Base-by-base conservation (phyloP, 2,888 invertebrate species). In the Amphipoea lucens region DNA sequence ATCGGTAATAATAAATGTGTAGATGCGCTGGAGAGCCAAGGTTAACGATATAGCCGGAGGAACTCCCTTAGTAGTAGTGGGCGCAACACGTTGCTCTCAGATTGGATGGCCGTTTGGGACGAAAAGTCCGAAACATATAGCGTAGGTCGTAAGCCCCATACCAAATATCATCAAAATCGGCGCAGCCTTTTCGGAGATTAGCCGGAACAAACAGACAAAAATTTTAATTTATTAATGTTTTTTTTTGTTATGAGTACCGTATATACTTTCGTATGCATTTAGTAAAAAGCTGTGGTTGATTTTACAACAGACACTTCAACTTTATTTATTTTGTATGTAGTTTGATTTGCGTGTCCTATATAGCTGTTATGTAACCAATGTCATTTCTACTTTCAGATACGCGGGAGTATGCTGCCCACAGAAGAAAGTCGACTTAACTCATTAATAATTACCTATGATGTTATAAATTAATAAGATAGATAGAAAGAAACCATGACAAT, bases 381-480 rank as follows among this genome's bases (percentile, higher is more conserved):
- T 48, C 40, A 71, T 71, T 77, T 77, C 48, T 5, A 57, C 7
- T 86, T 94, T 67, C 94, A 97, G 97, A 73, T 96, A 93, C 73
- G 97, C 97, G 17, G 97, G 97, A 57, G 94, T 97, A 23, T 97
- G 97, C 92, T 97, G 97, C 90, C 93, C 94, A 68, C 90, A 86
- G 89, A 70, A 76, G 20, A 87, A 88, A 70, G 81, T 89, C 72
- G 87, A 89, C 82, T 74, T 88, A 78, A 76, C 81, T 81, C 88
- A 91, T 74, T 89, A 88, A 74, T 84, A 20, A 17, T 5, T 70
- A 70, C 85, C 79, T 60, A 68, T 20, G 12, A 74, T 77, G 11
- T 69, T 77, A 71, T 57, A 36, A 65, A 57, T 60, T 23, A 65
- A 65, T 74, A 85, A 71, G 40, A 67, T 74, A 69, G 65, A 45